A percentile compares a stretch with the other conserved stretches of the same genome.
Conservation (phyloP, 2,797 vertebrate species). For the Pterois miles region DNA sequence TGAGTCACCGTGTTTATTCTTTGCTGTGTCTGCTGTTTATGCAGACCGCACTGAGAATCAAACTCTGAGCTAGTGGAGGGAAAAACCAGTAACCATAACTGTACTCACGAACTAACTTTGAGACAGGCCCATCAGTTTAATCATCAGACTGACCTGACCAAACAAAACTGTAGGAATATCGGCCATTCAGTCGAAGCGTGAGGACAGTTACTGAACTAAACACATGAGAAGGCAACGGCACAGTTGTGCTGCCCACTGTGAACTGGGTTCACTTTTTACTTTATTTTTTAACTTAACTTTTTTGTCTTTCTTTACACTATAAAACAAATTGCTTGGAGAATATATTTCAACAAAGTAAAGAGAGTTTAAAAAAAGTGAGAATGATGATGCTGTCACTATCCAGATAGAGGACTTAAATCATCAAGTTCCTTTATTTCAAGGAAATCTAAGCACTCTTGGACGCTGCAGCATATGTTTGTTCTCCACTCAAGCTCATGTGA, state of each 20-base stretch:
- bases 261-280: too few relatives aligned
- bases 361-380: neutral
- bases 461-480: conserved; percentile 51
- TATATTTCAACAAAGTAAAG: neutral
- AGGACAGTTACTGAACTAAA: neutral
- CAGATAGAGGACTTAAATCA: conserved; percentile 20
- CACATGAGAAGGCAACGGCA: neutral
- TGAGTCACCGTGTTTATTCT: conserved; percentile 14
- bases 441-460: conserved; percentile 30
- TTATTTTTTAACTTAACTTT: too few relatives aligned
- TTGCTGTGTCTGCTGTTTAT: conserved; percentile 30
- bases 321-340: neutral
- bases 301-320: neutral
- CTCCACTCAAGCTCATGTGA: conserved; percentile 45
- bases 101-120: conserved; percentile 6
- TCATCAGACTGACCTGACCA: neutral
- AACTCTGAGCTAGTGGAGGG: neutral
- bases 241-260: neutral
- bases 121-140: neutral
- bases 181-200: neutral
- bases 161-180: neutral
- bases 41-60: neutral
- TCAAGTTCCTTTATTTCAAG: conserved; percentile 42
- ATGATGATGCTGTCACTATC: conserved; percentile 18
- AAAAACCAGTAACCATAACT: neutral